A percentile compares a stretch with the other conserved stretches of the same genome.
Conservation (phyloP, 2,888 invertebrate genomes). For the Latheticus oryzae region DNA sequence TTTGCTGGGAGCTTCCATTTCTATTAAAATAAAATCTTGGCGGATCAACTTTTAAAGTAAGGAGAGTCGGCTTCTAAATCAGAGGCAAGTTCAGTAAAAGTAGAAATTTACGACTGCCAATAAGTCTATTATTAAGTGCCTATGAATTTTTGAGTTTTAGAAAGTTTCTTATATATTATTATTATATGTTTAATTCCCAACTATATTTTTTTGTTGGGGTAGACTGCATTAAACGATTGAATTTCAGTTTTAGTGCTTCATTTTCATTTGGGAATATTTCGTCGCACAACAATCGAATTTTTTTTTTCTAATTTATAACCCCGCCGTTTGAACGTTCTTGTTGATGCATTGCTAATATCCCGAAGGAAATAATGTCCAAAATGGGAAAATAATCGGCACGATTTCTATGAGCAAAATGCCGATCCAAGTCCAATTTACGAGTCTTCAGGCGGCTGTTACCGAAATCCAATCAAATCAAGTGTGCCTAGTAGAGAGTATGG, state of each 20-base stretch:
- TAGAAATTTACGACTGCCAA: too few relatives aligned
- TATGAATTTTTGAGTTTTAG: too few relatives aligned
- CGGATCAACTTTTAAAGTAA: too few relatives aligned
- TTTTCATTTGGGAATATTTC: conserved; percentile 14
- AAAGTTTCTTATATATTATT: too few relatives aligned
- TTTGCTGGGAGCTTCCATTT: too few relatives aligned
- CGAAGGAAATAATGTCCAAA: conserved; percentile 49
- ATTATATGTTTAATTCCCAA: too few relatives aligned
- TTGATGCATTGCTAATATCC: conserved; percentile 46
- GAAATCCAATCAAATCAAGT: conserved; percentile 64
- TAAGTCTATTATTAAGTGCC: too few relatives aligned
- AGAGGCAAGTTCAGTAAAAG: too few relatives aligned
- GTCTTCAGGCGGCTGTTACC: conserved; percentile 60
- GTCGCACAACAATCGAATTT: conserved; percentile 22
- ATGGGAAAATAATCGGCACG: conserved; percentile 55
- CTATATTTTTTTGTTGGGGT: too few relatives aligned
- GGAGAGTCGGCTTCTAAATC: too few relatives aligned
- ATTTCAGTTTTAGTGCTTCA: conserved; percentile 28
- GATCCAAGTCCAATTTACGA: conserved; percentile 61
- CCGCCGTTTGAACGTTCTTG: conserved; percentile 17
- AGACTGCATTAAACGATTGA: conserved; percentile 25
- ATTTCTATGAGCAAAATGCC: conserved; percentile 57
- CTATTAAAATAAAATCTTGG: too few relatives aligned
- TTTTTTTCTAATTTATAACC: conserved; percentile 23
- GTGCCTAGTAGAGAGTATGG: conserved; percentile 57